phyloP scores from a whole-genome alignment of 2,888 invertebrate species.

The Acanthosepion pharaonis region DNA sequence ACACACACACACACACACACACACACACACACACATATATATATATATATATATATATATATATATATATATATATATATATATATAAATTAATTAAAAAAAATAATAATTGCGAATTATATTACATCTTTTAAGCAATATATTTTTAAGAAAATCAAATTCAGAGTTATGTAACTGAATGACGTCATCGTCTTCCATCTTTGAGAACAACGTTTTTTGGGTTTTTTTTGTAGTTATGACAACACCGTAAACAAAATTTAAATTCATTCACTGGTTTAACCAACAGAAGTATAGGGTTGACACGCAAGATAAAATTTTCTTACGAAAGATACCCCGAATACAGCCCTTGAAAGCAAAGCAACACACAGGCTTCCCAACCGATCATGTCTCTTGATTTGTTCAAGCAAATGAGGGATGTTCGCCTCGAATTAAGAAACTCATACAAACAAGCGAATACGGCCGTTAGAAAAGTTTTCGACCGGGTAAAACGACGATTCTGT shows the following conservation, averaged over 20 bases:
- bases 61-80: no score
- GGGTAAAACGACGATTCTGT: background rate
- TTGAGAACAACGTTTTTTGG: background rate
- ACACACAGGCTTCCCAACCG: accelerated
- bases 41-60: no score
- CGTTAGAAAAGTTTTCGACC: background rate
- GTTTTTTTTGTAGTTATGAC: background rate
- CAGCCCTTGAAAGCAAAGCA: background rate
- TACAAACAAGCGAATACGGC: background rate
- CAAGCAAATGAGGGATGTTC: background rate
- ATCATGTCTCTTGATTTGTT: background rate
- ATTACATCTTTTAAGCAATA: no score
- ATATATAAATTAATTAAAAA: no score
- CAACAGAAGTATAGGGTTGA: background rate
- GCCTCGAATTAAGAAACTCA: background rate
- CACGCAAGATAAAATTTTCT: background rate
- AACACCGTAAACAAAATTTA: background rate
- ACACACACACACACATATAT: no score
- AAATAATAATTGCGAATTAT: no score
- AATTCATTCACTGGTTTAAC: background rate
- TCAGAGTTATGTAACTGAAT: background rate
- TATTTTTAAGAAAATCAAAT: no score
- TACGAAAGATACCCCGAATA: background rate
- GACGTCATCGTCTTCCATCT: background rate
- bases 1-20: no score